Evolutionary conservation across 2,888 invertebrate genomes (phyloP).

Genomic region (Orthosia incerta): DNA sequence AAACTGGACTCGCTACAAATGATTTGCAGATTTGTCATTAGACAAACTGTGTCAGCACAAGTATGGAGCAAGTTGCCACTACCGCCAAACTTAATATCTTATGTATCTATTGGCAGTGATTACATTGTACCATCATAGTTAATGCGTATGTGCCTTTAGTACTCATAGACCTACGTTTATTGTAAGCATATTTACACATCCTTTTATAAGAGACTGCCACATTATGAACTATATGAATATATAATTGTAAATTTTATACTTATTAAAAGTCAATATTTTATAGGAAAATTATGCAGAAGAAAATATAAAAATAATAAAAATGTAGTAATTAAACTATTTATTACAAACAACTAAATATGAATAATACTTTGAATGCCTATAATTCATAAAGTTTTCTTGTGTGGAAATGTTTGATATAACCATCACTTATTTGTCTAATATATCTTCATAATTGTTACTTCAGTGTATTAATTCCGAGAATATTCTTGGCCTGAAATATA

Average conservation of each 20-base stretch:
- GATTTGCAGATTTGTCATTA: constrained; percentile 94
- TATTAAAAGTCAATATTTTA: constrained; percentile 72
- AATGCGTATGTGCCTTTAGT: constrained; percentile 64
- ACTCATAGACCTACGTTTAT: constrained; percentile 57
- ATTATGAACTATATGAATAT: constrained; percentile 76
- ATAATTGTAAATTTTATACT: constrained; percentile 82
- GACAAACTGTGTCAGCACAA: constrained; percentile 93
- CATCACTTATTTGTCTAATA: constrained; percentile 59
- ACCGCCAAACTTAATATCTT: constrained; percentile 88
- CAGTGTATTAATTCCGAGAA: constrained; percentile 85
- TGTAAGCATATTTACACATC: constrained; percentile 63
- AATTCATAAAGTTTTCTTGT: constrained; percentile 49
- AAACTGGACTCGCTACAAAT: constrained; percentile 93
- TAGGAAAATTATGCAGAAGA: constrained; percentile 66
- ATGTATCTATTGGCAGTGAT: constrained; percentile 87
- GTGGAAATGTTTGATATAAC: constrained; percentile 55
- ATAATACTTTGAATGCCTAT: constrained; percentile 57
- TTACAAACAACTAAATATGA: constrained; percentile 73
- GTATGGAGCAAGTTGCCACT: constrained; percentile 93
- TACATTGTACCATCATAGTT: constrained; percentile 86
- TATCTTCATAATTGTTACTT: constrained; percentile 76
- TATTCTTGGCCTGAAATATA: constrained; percentile 86
- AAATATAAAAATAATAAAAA: constrained; percentile 70
- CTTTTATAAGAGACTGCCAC: constrained; percentile 67
- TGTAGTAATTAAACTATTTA: constrained; percentile 83